These are phyloP conservation scores for Toxotes lorentzi DNA, from an alignment of 2,797 vertebrate genomes.

Conservation along the genomic window DNA sequence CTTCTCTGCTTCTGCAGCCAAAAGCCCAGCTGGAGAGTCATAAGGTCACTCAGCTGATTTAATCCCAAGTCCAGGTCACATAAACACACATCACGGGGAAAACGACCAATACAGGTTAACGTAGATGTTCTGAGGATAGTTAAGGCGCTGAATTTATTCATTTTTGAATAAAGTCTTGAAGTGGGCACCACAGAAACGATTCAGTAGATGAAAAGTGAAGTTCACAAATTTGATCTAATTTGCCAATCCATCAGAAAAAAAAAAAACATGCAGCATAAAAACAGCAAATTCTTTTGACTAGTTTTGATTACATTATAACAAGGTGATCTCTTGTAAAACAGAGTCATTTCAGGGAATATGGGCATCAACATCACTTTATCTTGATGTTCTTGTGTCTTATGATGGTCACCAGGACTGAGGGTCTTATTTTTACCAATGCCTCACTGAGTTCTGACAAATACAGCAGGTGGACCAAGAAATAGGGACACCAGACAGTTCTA, in stretches of 20 bases:
- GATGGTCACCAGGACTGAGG: neutral
- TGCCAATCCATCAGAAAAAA: too few relatives aligned
- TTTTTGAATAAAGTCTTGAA: constrained; percentile 8
- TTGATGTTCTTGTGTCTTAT: neutral
- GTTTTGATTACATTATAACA: too few relatives aligned
- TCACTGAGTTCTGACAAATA: neutral
- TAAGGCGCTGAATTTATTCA: neutral
- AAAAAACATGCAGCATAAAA: too few relatives aligned
- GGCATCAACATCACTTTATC: too few relatives aligned
- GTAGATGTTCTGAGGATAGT: neutral
- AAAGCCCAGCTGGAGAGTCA: constrained; percentile 67
- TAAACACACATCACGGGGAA: constrained; percentile 63
- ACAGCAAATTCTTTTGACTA: too few relatives aligned
- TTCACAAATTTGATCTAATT: neutral
- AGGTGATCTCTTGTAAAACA: neutral
- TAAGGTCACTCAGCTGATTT: constrained; percentile 69
- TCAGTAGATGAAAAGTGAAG: neutral
- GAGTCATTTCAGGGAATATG: neutral
- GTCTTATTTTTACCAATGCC: neutral
- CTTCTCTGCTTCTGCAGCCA: constrained; percentile 50
- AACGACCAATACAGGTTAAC: constrained; percentile 30
- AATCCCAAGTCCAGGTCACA: constrained; percentile 63
- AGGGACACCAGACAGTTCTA: neutral
- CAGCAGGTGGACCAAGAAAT: neutral
- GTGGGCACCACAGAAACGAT: neutral